These are phyloP conservation scores for Pseudachorutes palmiensis DNA, from an alignment of 1,140 invertebrate genomes.

Conservation along the genomic window DNA sequence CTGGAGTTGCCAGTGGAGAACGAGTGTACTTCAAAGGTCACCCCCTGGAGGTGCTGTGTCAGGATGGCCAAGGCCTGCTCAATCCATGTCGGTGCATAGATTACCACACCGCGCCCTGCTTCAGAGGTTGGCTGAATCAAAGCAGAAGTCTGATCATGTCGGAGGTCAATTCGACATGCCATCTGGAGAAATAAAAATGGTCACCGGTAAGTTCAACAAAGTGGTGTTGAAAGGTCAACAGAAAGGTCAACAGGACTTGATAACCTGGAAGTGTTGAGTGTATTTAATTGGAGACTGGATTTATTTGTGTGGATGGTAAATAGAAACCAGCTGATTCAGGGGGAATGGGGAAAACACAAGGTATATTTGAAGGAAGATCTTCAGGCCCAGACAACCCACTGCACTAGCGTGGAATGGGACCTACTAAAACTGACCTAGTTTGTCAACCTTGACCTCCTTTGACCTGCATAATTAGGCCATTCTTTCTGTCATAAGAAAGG, in stretches of 20 bases:
- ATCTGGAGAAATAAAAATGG: not conserved
- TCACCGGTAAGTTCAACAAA: not conserved
- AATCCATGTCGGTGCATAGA: slow-evolving; percentile 25
- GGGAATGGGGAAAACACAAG: no score
- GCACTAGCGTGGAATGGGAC: no score
- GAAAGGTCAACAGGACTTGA: not conserved
- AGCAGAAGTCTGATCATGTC: not conserved
- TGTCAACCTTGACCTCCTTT: no score
- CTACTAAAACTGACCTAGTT: no score
- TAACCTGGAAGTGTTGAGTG: no score
- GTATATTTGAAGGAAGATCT: no score
- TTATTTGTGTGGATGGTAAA: no score
- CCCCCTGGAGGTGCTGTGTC: slow-evolving; percentile 5
- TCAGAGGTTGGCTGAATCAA: not conserved
- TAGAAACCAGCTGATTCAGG: no score
- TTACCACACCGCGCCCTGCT: not conserved
- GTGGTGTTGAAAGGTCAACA: not conserved
- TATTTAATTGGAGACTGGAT: no score
- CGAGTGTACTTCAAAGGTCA: not conserved
- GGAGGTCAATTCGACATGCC: slow-evolving; percentile 9
- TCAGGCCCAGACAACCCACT: no score
- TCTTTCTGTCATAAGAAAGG: no score
- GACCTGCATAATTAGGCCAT: no score
- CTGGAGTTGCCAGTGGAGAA: not conserved
- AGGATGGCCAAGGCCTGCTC: slow-evolving; percentile 15